Base-by-base conservation (phyloP, 1,140 invertebrate species). In the Chironomus tepperi region DNA sequence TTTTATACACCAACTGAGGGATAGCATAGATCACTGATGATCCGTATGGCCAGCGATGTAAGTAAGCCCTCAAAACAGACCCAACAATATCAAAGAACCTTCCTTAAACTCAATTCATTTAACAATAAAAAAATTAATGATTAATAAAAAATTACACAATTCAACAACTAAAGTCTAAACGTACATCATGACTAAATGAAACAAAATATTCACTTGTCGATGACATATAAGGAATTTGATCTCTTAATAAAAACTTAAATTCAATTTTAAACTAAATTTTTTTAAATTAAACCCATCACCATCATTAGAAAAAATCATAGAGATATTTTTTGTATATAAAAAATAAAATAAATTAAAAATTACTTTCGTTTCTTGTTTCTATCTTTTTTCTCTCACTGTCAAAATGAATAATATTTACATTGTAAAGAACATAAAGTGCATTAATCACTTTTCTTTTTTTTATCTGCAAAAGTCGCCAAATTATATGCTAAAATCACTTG, bases 281-380 rank as follows among this genome's bases (percentile, higher is more conserved):
- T 47, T 57, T 57, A 57, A 57, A 57, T 57, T n/a, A 57, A 57
- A 57, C 47, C 47, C 47, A 57, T 57, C 47, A 57, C 47, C 47
- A 57, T 34, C 24, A 34, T 34, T 5, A 34, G 1, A 34, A 5
- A 34, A 34, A 34, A 34, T 34, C 24, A 34, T 34, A 34, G 5
- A 34, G 24, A 34, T 2, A n/a, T 12, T 57, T n/a, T n/a, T 57
- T 47, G n/a, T 57, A 15, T 57, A 57, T n/a, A 57, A 12, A 15
- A 57, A 57, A 57, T 57, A 57, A 57, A 57, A n/a, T 57, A 57
- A 57, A 57, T 57, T 57, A 57, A 57, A 57, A n/a, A 57, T n/a
- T n/a, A 57, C 47, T 57, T 57, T 57, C n/a, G 47, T 57, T 12
- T 57, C 47, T 57, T 57, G 12, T 57, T 57, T 57, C 12, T 12